Evolutionary conservation across 2,113 vertebrate species (phyloP), one percentile per base, ranked within the genome.

Genomic region (Merops nubicus): DNA sequence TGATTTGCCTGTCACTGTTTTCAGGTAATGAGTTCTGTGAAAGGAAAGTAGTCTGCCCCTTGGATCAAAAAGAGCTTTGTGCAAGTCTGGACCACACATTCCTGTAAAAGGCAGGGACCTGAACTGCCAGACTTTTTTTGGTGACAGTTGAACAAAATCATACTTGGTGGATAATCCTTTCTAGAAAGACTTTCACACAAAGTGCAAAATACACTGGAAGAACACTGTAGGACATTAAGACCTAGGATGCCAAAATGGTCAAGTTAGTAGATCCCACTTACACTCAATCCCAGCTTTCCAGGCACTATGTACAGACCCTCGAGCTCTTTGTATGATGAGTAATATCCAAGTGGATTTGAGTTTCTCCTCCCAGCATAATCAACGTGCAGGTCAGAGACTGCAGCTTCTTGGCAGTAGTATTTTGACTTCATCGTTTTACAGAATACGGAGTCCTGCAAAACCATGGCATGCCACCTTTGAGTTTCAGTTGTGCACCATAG

Each of bases 401-500:
- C 34, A 56, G 11, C 31, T 81, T 69, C 70, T 68, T 73, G 82
- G 48, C 59, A 54, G 22, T 23, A 60, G 23, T 45, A 33, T 26
- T 81, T 87, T 29, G 31, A 74, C 56, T 93, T 82, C 26, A 74
- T 23, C 48, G 31, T 54, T 60, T 34, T 54, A 47, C 28, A 63
- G 51, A 70, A 51, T 50, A 59, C 50, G 1, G 34, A 67, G 56
- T 29, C 64, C 56, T 85, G 64, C 38, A 94, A 85, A 91, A 57
- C 28, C 29, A 93, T 62, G 75, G 25, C 62, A 43, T n/a, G 36
- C 11, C 40, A 40, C 54, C 73, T 95, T 36, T 20, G 53, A 74
- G 14, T 80, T 90, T 93, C 28, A 69, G 51, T 85, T 91, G 59
- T 67, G 63, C 88, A 81, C 93, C 75, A 38, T 33, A 53, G 59